Percentiles rank a stretch among this genome's conserved stretches.
Conservation (phyloP, 2,888 invertebrate genomes). For the Cancer borealis region DNA sequence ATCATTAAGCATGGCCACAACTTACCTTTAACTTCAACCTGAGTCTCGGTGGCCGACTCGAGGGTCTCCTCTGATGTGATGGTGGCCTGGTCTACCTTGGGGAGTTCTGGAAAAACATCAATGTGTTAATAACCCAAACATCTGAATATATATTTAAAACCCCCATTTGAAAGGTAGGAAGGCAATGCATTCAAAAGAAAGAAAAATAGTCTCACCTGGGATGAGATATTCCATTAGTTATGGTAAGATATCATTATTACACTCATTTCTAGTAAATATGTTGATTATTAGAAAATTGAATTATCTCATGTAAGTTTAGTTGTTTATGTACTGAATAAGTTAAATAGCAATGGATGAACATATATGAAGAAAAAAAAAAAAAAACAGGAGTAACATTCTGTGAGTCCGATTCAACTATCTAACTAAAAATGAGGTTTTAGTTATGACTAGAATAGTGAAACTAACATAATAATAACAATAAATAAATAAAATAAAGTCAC, state of each 20-base stretch:
- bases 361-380: not conserved
- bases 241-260: not conserved
- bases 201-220: not conserved
- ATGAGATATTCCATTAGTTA: not conserved
- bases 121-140: constrained; percentile 1
- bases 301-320: not conserved
- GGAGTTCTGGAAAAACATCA: constrained; percentile 72
- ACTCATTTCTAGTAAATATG: not conserved
- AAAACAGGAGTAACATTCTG: not conserved
- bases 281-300: constrained; percentile 15
- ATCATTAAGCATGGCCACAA: not conserved
- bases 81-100: constrained; percentile 73
- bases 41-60: constrained; percentile 66
- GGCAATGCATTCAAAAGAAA: not conserved
- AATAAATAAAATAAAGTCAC: not conserved
- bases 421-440: not conserved
- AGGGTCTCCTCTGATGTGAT: constrained; percentile 69
- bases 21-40: constrained; percentile 76
- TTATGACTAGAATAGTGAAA: not conserved
- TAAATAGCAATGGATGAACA: no score
- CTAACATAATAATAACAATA: not conserved
- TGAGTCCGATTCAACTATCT: not conserved
- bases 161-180: not conserved
- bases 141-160: not conserved
- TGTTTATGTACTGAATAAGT: not conserved